Evolutionary conservation across 2,888 invertebrate species (phyloP).

Genomic region (Dysmachus trigonus): DNA sequence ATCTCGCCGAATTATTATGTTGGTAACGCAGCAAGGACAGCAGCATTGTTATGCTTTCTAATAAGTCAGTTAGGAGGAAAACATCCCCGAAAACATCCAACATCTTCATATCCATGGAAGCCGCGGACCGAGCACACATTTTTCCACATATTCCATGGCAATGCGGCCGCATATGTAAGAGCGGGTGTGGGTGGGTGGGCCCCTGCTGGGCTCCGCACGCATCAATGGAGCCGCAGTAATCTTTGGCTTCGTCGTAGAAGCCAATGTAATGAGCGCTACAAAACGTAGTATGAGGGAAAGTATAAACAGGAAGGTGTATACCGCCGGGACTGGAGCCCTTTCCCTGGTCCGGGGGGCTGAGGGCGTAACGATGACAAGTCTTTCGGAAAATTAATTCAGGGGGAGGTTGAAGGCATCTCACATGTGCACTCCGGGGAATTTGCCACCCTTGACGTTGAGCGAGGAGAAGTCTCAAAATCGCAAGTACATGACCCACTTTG

Average conservation of each 20-base stretch:
- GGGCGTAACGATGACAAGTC: slow-evolving; percentile 35
- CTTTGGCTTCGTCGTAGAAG: background rate
- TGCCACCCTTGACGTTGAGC: background rate
- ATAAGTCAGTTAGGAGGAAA: slow-evolving; percentile 29
- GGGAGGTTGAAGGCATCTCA: background rate
- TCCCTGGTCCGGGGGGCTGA: background rate
- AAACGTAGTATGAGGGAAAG: background rate
- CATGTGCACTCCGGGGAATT: background rate
- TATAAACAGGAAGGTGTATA: background rate
- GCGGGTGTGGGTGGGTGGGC: background rate
- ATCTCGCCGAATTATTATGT: slow-evolving; percentile 34
- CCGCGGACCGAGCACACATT: background rate
- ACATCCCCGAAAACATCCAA: background rate
- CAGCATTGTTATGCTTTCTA: slow-evolving; percentile 13
- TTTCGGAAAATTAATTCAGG: slow-evolving; percentile 36
- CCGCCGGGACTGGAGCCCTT: background rate
- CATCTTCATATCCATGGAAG: background rate
- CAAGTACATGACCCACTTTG: slow-evolving; percentile 1
- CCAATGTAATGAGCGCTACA: slow-evolving; percentile 26
- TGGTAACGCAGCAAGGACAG: slow-evolving; percentile 15
- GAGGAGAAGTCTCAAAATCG: background rate
- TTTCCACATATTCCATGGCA: background rate
- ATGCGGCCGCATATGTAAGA: background rate
- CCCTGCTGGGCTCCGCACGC: background rate
- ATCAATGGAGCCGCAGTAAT: background rate